Conservation (phyloP, 2,888 invertebrate genomes). For the Prionchulus punctatus region DNA sequence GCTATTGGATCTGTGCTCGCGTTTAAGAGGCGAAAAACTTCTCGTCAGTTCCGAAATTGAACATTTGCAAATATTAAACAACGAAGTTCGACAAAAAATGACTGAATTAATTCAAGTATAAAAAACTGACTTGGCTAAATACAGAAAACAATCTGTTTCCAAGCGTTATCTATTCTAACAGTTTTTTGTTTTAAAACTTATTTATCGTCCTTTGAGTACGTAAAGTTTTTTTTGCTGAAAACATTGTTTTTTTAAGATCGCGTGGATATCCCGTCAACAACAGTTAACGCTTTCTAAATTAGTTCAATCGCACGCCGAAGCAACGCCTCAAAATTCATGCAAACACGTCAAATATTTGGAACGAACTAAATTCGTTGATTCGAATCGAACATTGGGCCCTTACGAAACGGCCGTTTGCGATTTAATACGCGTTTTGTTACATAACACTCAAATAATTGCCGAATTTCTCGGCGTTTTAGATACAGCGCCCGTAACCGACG, state of each 20-base stretch:
- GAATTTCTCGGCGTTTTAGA: slow-evolving; percentile 52
- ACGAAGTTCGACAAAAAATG: slow-evolving; percentile 36
- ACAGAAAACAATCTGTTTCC: too few relatives aligned
- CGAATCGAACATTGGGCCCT: slow-evolving; percentile 63
- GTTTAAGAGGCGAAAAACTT: slow-evolving; percentile 64
- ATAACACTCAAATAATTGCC: slow-evolving; percentile 53
- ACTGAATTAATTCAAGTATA: slow-evolving; percentile 44
- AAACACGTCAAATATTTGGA: slow-evolving; percentile 51
- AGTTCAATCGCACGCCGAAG: slow-evolving; percentile 55
- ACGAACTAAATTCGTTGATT: slow-evolving; percentile 54
- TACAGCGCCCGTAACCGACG: slow-evolving; percentile 19
- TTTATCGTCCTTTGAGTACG: too few relatives aligned
- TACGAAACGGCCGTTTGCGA: slow-evolving; percentile 55
- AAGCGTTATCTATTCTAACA: too few relatives aligned
- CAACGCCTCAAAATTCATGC: slow-evolving; percentile 58
- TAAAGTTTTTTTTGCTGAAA: background rate
- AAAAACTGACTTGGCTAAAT: too few relatives aligned
- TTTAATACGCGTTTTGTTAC: slow-evolving; percentile 45
- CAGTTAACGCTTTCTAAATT: slow-evolving; percentile 59
- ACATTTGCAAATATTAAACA: slow-evolving; percentile 40
- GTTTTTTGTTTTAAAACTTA: too few relatives aligned
- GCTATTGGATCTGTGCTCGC: slow-evolving; percentile 48
- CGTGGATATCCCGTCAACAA: slow-evolving; percentile 76
- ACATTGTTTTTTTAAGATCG: slow-evolving; percentile 39
- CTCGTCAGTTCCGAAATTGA: slow-evolving; percentile 70